Evolutionary conservation across 2,888 invertebrate species (phyloP), one percentile per base, ranked within the genome.

Genomic region (Agrotis exclamationis): DNA sequence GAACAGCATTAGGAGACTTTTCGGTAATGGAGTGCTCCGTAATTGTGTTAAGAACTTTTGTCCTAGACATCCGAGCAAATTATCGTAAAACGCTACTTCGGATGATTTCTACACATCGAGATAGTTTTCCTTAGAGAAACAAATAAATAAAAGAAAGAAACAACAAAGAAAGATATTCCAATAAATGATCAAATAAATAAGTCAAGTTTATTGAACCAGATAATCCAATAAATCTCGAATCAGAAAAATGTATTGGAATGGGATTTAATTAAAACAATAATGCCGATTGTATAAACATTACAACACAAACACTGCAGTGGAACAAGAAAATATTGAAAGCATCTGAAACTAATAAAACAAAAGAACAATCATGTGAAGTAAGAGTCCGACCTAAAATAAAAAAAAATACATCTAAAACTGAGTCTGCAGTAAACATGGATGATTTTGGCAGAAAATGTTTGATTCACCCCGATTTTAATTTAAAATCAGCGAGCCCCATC

Each of bases 11-110:
- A 83, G 72, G 80, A 77, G 79, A 84, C 73, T 81, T 85, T 77
- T 81, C 75, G 80, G 74, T 76, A 87, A 86, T 82, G 78, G 76
- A 82, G 86, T 86, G 80, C 73, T 70, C 62, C 68, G 80, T 86
- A 87, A 87, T 86, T 84, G 78, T 63, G 74, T 86, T 86, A 81
- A 54, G 63, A 85, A 87, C 80, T 85, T 86, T 75, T 83, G 65
- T 85, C 73, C 76, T 70, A 83, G 76, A 84, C 74, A 78, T 85
- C 82, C 58, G 57, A 82, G 76, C 72, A 69, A 76, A 85, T 86
- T 85, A 85, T 85, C 77, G 79, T 85, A 79, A 84, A 77, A 77
- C 71, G 70, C 33, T 76, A 62, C 73, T 80, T 67, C 50, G 57
- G 62, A 77, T 79, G 44, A 84, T 74, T 63, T 69, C 65, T 56